These are phyloP conservation scores for Picus viridis DNA, from an alignment of 2,797 vertebrate species.

Conservation along the genomic window DNA sequence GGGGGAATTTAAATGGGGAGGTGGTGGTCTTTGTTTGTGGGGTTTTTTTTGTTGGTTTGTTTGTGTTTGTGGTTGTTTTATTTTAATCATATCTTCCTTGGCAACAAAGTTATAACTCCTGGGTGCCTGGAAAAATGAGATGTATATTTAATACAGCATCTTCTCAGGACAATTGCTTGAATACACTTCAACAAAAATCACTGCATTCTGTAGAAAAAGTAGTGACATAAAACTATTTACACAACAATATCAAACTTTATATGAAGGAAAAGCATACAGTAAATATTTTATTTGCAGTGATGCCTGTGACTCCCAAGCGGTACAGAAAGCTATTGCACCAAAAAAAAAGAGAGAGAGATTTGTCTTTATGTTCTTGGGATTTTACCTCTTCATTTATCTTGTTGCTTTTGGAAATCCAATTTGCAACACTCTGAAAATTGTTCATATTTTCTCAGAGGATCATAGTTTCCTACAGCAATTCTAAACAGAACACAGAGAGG, in stretches of 20 bases:
- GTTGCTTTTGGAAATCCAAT: slow-evolving; percentile 3
- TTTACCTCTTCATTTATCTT: slow-evolving; percentile 25
- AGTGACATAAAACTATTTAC: background rate
- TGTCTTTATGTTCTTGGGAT: background rate
- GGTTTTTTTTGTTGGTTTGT: too few relatives aligned
- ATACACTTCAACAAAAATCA: background rate
- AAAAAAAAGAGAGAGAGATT: background rate
- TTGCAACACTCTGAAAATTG: slow-evolving; percentile 13
- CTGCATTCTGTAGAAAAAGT: background rate
- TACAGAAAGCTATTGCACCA: background rate
- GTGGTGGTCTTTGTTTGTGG: too few relatives aligned
- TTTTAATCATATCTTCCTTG: background rate
- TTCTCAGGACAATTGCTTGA: background rate
- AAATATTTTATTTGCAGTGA: background rate
- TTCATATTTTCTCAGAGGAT: slow-evolving; percentile 22
- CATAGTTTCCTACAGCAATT: background rate
- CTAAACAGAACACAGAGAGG: background rate
- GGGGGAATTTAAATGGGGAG: background rate
- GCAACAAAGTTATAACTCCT: background rate
- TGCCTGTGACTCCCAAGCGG: background rate
- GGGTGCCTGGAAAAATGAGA: background rate
- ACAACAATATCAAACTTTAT: background rate
- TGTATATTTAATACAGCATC: background rate
- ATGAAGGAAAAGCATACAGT: background rate
- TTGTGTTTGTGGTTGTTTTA: too few relatives aligned